A percentile compares a stretch with the other conserved stretches of the same genome.
Evolutionary conservation across 2,888 invertebrate genomes (phyloP).

Genomic region (Stenchaetothrips biformis): DNA sequence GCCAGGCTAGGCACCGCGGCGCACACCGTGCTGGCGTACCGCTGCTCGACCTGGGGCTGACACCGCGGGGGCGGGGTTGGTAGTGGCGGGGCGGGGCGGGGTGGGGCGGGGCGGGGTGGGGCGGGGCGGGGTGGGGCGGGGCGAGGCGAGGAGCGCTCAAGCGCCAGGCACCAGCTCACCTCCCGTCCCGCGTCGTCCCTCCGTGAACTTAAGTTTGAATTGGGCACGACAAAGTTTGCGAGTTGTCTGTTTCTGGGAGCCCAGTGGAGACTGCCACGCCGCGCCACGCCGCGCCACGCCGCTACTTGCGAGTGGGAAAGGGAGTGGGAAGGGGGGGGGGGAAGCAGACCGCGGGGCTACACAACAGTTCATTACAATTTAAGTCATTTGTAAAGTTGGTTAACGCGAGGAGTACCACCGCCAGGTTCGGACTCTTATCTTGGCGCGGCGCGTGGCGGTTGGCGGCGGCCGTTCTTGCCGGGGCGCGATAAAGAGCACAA

Average conservation of each 20-base stretch:
- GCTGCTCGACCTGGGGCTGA: background rate
- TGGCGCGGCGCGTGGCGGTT: background rate
- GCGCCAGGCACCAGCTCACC: constrained; percentile 16
- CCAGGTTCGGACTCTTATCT: constrained; percentile 15
- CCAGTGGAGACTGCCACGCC: background rate
- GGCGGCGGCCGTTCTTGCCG: too few relatives aligned
- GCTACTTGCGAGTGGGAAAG: constrained; percentile 10
- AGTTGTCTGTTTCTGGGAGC: constrained; percentile 7
- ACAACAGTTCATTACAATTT: constrained; percentile 25
- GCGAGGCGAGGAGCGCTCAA: background rate
- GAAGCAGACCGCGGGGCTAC: background rate
- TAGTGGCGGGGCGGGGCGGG: background rate
- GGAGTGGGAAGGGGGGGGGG: background rate
- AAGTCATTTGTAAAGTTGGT: constrained; percentile 25
- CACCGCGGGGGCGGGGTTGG: background rate
- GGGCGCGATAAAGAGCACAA: too few relatives aligned
- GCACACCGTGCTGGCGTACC: background rate
- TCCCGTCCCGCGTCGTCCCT: background rate
- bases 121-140: background rate
- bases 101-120: background rate
- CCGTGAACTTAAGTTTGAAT: constrained; percentile 21
- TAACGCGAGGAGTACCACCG: constrained; percentile 11
- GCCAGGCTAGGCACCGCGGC: background rate
- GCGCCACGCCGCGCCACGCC: background rate
- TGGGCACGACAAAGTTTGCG: constrained; percentile 22